A percentile compares a stretch with the other conserved stretches of the same genome.
Evolutionary conservation across 2,113 vertebrate genomes (phyloP).

Genomic region (Plotosus lineatus): DNA sequence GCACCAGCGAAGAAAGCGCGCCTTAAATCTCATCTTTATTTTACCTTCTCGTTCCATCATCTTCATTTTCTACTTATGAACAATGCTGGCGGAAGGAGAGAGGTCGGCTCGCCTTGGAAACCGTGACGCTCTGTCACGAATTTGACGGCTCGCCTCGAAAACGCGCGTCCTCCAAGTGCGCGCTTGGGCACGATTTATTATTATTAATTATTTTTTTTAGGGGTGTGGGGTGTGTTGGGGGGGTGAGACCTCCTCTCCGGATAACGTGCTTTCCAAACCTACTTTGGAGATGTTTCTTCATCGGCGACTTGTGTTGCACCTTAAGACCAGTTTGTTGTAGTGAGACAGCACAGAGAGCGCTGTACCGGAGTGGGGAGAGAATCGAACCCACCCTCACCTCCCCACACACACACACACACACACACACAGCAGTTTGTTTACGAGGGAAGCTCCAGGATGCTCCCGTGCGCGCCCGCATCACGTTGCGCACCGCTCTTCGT

Average conservation of each 20-base stretch:
- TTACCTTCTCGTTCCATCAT: neutral
- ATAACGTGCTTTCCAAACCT: neutral
- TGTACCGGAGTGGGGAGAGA: neutral
- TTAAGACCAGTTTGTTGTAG: neutral
- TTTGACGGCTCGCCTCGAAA: conserved; percentile 42
- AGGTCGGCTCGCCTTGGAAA: neutral
- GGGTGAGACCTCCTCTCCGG: neutral
- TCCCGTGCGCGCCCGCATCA: conserved; percentile 33
- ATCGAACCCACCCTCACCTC: neutral
- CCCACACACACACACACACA: no score
- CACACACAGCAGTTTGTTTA: no score
- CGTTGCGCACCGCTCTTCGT: neutral
- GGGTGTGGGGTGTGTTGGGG: no score
- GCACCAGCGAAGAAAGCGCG: neutral
- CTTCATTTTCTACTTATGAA: neutral
- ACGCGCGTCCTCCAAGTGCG: conserved; percentile 23
- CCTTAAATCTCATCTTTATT: neutral
- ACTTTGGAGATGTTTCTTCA: conserved; percentile 1
- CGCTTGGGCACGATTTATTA: neutral
- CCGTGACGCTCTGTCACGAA: conserved; percentile 23
- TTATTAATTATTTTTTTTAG: neutral
- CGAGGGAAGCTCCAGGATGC: conserved; percentile 15
- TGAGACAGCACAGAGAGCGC: neutral
- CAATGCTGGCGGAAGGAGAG: conserved; percentile 25
- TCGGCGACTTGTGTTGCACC: neutral